Evolutionary conservation across 2,797 vertebrate species (phyloP), one percentile per base, ranked within the genome.

Genomic region (Sparus aurata): DNA sequence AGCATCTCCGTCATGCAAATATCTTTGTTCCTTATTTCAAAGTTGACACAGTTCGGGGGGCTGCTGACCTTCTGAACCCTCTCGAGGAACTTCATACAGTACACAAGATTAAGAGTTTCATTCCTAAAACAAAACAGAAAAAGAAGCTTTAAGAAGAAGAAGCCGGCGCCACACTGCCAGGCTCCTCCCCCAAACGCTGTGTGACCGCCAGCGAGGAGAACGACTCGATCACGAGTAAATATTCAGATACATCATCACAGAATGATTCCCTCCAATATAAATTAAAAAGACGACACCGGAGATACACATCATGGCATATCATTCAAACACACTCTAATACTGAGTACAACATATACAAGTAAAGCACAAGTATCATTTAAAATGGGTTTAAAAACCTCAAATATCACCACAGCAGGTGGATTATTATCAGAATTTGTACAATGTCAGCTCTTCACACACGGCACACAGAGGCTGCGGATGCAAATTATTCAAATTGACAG

Each of bases 311-410:
- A n/a, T 63, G 73, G 73, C 50, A 77, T 58, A 69, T 86, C 82
- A 77, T 84, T 75, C 82, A 86, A 82, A 89, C 81, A 62, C 80
- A 78, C 65, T 57, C 78, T 80, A 88, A 87, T 77, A 91, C 82
- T 80, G 83, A 91, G 78, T 43, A 89, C 84, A 92, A 91, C 88
- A 92, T 85, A 82, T 84, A 93, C 91, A 87, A 84, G 79, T 67
- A 43, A 74, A 90, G 71, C 75, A 90, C 86, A 75, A 41, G 27
- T 54, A 73, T 75, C n/a, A 59, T 63, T 55, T 52, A 11, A 75
- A 80, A 80, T 27, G 45, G 2, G 27, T 60, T 25, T 68, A 30
- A 80, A 80, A 52, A 65, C 69, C 23, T 80, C 27, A 71, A 84
- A 77, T 10, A 59, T 80, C 1, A 60, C 63, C 13, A 12, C 12